Evolutionary conservation across 2,888 invertebrate species (phyloP), one percentile per base, ranked within the genome.

Genomic region (Metacarcinus magister): DNA sequence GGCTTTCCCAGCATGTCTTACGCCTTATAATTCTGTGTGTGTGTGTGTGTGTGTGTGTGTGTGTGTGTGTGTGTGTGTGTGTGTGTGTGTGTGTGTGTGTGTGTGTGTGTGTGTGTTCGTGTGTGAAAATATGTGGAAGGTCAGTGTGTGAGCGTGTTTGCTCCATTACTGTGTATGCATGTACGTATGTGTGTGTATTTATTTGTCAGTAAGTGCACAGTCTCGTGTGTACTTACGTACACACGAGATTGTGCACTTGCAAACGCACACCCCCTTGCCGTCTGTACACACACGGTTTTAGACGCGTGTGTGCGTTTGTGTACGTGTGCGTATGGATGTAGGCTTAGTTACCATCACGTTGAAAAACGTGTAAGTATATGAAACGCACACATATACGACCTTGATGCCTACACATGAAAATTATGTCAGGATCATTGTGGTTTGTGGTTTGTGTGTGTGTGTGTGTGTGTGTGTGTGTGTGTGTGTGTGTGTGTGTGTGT

Each of bases 401-500:
- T 82, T 82, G 82, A 82, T 28, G 19, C 19, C 32, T 82, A 82
- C 82, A 82, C 82, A 82, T 8, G 8, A 54, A 82, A 82, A 82
- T 82, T 32, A 82, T 82, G 82, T 82, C 32, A 82, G 19, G 32
- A 82, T 82, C 28, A 67, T 48, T 48, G 48, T 48, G 48, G 48
- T 48, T 48, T 67, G 67, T 67, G 67, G 7, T 5, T 48, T 5
- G 48, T 67, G 82, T 32, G 82, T 82, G 82, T 82, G 82, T 32
- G 82, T 82, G 82, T 82, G 82, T 82, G 82, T 82, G 82, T 82
- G 82, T 32, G 82, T 82, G 82, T 32, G 82, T 82, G 82, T 82
- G 82, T 82, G 82, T 82, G 82, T 82, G 82, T 82, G 82, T 32
- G 82, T 82, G 82, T 82, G 82, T 32, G 82, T 82, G 82, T 32